Evolutionary conservation across 2,113 vertebrate genomes (phyloP), one percentile per base, ranked within the genome.

Genomic region (Neolamprologus modestus): DNA sequence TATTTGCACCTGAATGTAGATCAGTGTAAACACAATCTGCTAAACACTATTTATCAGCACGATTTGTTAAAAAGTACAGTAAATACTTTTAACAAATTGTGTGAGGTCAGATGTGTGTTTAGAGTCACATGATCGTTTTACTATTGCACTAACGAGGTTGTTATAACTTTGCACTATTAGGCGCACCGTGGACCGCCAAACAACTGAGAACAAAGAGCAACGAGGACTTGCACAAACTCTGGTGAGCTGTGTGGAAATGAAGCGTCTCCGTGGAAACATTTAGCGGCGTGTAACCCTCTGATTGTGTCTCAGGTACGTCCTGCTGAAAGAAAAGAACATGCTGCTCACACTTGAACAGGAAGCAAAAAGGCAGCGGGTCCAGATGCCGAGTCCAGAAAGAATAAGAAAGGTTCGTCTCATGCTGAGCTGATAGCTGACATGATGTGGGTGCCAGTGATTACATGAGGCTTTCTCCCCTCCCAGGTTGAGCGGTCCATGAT

Each of bases 311-410:
- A 99, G 99, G 99, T 99, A 99, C 93, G 97, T 99, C 26, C 96
- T 99, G 24, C 92, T 99, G 87, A 99, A 99, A 92, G 99, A 99
- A 90, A 98, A 96, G 93, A 99, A 99, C 93, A 98, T 99, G 98
- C 96, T 99, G 80, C 93, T 98, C 55, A 99, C 98, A n/a, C 84
- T 98, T 37, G 92, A 99, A 83, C 98, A 99, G 95, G 98, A 99
- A 91, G 92, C 97, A 9, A 99, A 96, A 92, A 93, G 98, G 28
- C 98, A 99, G 57, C 81, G 90, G 6, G 68, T 96, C 86, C 96
- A 92, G 10, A 99, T 99, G 98, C 98, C 98, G 1, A 99, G 98
- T 86, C 98, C 98, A 33, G 98, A 99, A 76, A 96, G 99, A 57
- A 84, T 98, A 86, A 97, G 95, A 83, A 99, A 99, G 98, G 98